A percentile compares a stretch with the other conserved stretches of the same genome.
phyloP scores from a whole-genome alignment of 2,888 invertebrate genomes.

The Ormia ochracea region DNA sequence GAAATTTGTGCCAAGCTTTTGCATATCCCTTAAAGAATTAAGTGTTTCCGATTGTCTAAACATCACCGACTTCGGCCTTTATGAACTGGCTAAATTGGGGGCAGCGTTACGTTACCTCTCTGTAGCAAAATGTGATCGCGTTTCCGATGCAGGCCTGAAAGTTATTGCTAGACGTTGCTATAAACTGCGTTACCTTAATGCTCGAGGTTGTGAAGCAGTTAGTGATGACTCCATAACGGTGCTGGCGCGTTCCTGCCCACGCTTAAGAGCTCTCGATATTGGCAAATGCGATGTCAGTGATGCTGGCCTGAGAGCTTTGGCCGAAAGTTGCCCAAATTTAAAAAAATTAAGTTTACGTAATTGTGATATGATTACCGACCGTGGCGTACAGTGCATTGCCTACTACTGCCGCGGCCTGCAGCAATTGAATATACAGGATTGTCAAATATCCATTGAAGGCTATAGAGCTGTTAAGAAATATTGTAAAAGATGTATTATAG shows the following conservation, averaged over 20 bases:
- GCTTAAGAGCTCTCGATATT: conserved; percentile 90
- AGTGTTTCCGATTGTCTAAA: conserved; percentile 93
- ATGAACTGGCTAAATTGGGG: conserved; percentile 91
- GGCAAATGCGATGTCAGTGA: conserved; percentile 97
- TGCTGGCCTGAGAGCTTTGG: conserved; percentile 89
- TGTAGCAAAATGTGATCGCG: conserved; percentile 94
- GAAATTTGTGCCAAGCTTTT: conserved; percentile 94
- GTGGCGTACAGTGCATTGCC: conserved; percentile 91
- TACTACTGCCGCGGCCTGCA: conserved; percentile 93
- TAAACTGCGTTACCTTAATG: conserved; percentile 92
- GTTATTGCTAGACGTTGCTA: conserved; percentile 92
- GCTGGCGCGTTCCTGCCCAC: conserved; percentile 89
- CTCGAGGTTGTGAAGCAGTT: conserved; percentile 93
- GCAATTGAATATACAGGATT: conserved; percentile 95
- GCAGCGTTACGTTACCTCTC: conserved; percentile 93
- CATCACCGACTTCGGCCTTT: conserved; percentile 92
- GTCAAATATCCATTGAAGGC: conserved; percentile 91
- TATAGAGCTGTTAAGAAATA: conserved; percentile 94
- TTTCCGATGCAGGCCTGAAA: conserved; percentile 92
- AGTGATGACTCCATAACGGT: conserved; percentile 95
- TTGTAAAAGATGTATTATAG: conserved; percentile 94
- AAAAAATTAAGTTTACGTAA: conserved; percentile 92
- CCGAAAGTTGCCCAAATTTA: conserved; percentile 92
- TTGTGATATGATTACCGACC: conserved; percentile 93
- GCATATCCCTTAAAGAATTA: conserved; percentile 88